Evolutionary conservation across 2,113 vertebrate species (phyloP), one percentile per base, ranked within the genome.

Genomic region (Pholis gunnellus): DNA sequence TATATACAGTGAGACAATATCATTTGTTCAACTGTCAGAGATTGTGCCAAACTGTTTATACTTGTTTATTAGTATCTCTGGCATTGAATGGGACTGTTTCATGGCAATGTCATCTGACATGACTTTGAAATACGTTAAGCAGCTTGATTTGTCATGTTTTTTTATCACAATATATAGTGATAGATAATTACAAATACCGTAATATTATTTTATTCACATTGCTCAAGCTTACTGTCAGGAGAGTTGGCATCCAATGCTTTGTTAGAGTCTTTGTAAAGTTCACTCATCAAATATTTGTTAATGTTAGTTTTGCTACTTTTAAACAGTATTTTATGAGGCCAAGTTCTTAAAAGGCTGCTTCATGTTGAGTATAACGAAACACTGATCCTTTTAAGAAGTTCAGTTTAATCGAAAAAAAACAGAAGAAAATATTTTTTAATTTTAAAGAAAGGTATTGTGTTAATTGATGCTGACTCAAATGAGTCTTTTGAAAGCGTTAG

Each of bases 401-500:
- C 10, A 11, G 22, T 25, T 14, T 40, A n/a, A 38, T 14, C 14
- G 14, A 27, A 44, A 38, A 63, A 22, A 18, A 14, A 42, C 3
- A 3, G 10, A 11, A 42, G 42, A 36, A 31, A 36, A 36, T 38
- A 25, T 42, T 64, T 34, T 63, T 13, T 5, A 31, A 17, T 63
- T 63, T 27, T 13, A 52, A 22, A 50, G 7, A 52, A 56, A 56
- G 52, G n/a, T n/a, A n/a, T n/a, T n/a, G n/a, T 40, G 27, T 73
- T 79, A n/a, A 57, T 75, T 48, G 38, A 73, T 14, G 40, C 9
- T 52, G 25, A 17, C 9, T 59, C 59, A 64, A 42, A 63, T 27
- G 6, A 76, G 22, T 60, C 25, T 15, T 50, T 10, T 66, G 38
- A 44, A 61, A 70, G 44, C 40, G 57, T 57, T 79, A 75, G 61